These are phyloP conservation scores for Sipha maydis DNA, from an alignment of 2,888 invertebrate species.

Conservation along the genomic window DNA sequence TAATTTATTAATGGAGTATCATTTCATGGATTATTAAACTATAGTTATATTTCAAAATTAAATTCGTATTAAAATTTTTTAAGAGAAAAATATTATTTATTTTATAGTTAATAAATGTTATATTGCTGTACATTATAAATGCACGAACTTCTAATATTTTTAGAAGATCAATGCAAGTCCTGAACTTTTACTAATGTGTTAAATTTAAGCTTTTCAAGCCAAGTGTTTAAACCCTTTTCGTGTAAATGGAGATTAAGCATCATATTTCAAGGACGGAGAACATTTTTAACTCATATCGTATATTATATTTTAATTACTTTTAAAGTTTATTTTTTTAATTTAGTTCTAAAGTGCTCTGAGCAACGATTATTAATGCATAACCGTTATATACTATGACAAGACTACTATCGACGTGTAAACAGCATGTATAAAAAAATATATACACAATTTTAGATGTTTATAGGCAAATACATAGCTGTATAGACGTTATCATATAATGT, in stretches of 20 bases:
- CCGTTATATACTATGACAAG: constrained; percentile 6
- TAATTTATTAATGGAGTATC: constrained; percentile 26
- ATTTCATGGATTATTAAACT: constrained; percentile 19
- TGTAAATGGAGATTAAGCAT: constrained; percentile 28
- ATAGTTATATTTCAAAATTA: constrained; percentile 13
- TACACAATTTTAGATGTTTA: neutral
- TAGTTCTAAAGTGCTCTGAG: constrained; percentile 38
- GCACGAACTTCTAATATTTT: constrained; percentile 1
- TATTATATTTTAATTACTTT: constrained; percentile 40
- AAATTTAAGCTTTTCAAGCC: constrained; percentile 15
- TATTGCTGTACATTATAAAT: constrained; percentile 1
- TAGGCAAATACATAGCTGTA: neutral
- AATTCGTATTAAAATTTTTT: constrained; percentile 17
- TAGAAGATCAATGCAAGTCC: neutral
- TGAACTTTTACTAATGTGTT: constrained; percentile 16
- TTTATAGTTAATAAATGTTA: constrained; percentile 23
- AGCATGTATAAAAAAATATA: neutral
- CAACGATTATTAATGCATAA: constrained; percentile 43
- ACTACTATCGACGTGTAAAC: constrained; percentile 36
- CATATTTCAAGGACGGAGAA: constrained; percentile 39
- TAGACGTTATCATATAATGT: neutral
- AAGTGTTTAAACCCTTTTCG: constrained; percentile 32
- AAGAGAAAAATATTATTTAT: constrained; percentile 18
- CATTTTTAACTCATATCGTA: constrained; percentile 36
- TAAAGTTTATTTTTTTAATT: constrained; percentile 45